A percentile compares a stretch with the other conserved stretches of the same genome.
These are phyloP conservation scores for Drosophila mettleri DNA, from an alignment of 2,888 invertebrate species.

Conservation along the genomic window DNA sequence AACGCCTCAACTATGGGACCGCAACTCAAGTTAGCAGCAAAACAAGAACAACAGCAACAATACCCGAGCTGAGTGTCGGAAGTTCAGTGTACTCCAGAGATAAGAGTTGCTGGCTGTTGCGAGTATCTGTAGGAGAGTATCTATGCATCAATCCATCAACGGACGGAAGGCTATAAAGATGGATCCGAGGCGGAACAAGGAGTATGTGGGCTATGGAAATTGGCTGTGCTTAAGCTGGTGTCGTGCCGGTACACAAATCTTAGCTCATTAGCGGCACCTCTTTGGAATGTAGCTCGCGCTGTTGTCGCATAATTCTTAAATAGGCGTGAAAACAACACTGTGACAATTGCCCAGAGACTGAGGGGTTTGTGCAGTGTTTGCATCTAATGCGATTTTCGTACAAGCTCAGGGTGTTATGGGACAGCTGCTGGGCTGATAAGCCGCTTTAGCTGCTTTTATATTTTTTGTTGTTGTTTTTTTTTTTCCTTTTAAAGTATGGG, in stretches of 20 bases:
- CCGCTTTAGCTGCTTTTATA: constrained; percentile 54
- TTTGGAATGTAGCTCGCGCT: constrained; percentile 43
- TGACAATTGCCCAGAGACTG: constrained; percentile 28
- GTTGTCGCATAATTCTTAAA: constrained; percentile 64
- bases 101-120: constrained; percentile 39
- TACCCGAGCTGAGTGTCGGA: constrained; percentile 29
- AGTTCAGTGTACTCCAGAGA: constrained; percentile 71
- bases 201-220: constrained; percentile 6
- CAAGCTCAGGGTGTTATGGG: constrained; percentile 22
- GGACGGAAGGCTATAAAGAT: not conserved
- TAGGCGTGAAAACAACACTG: constrained; percentile 64
- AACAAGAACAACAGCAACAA: constrained; percentile 31
- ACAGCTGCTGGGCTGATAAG: constrained; percentile 66
- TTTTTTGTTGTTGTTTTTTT: not conserved
- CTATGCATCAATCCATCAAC: constrained; percentile 18
- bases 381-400: constrained; percentile 68
- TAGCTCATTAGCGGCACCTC: constrained; percentile 62
- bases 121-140: constrained; percentile 29
- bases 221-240: constrained; percentile 38
- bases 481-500: not conserved
- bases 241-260: constrained; percentile 71
- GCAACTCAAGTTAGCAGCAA: constrained; percentile 9
- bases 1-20: constrained; percentile 69
- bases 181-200: not conserved
- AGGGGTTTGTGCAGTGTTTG: constrained; percentile 22